phyloP scores from a whole-genome alignment of 2,888 invertebrate genomes.

The Nycteola revayana region DNA sequence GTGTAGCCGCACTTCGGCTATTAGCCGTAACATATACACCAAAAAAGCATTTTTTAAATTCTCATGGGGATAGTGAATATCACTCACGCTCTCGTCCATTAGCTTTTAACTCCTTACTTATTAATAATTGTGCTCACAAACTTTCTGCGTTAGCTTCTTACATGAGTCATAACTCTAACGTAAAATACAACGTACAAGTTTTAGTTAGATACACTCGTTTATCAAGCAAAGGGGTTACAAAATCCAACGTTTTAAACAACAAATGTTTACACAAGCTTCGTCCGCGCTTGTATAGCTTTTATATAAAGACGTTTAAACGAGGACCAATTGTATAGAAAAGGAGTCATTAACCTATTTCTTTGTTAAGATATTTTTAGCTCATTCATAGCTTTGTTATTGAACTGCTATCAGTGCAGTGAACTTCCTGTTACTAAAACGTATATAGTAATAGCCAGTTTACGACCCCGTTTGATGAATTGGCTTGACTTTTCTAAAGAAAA shows the following conservation, averaged over 20 bases:
- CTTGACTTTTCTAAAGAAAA: constrained; percentile 27
- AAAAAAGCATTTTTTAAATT: too few species aligned
- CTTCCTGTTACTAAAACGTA: constrained; percentile 27
- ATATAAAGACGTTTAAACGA: constrained; percentile 31
- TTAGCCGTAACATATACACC: too few species aligned
- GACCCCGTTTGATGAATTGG: constrained; percentile 17
- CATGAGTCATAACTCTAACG: too few species aligned
- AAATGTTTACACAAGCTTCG: constrained; percentile 20
- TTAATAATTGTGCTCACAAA: too few species aligned
- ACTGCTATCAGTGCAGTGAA: constrained; percentile 40
- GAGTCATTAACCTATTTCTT: constrained; percentile 68
- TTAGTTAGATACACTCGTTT: too few species aligned
- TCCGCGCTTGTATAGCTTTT: constrained; percentile 16
- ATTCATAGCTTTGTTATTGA: constrained; percentile 50
- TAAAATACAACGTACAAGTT: too few species aligned
- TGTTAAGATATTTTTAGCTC: constrained; percentile 57
- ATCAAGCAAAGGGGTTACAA: not conserved
- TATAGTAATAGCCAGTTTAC: constrained; percentile 11
- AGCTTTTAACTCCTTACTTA: too few species aligned
- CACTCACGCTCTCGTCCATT: too few species aligned
- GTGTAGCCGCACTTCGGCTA: too few species aligned
- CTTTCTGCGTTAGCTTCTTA: too few species aligned
- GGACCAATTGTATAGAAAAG: constrained; percentile 47
- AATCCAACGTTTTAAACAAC: constrained; percentile 7
- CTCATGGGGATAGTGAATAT: too few species aligned